Evolutionary conservation across 2,888 invertebrate species (phyloP), one percentile per base, ranked within the genome.

Genomic region (Oxycera nigricornis): DNA sequence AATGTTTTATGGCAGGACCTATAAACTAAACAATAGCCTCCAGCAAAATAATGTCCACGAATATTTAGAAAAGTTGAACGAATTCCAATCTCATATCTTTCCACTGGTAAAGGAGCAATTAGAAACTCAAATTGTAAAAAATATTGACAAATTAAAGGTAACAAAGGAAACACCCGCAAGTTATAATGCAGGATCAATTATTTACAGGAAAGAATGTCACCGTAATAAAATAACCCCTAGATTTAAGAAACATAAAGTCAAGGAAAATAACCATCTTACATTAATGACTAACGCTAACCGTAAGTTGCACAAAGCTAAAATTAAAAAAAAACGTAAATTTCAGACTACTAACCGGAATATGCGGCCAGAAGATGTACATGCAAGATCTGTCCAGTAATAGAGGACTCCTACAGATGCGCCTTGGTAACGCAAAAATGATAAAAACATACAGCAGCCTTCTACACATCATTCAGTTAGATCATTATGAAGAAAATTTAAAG

Each of bases 31-130:
- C 28, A 67, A 72, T 24, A 6, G n/a, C n/a, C n/a, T 41, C 41
- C 11, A 55, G 52, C 30, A 68, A 26, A 61, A 50, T n/a, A 46
- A 9, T 1, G 62, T 28, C 0, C 61, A 74, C 24, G 74, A 74
- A 24, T 74, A 74, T 39, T 30, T 68, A 28, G 0, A 74, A 1
- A 72, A 70, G 1, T 50, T 74, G 14, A 70, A 72, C 1, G 17
- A 22, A 24, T 74, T 72, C 26, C 46, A 61, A 22, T 30, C 24
- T 4, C 17, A 70, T 50, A n/a, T 74, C 1, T 72, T 41, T 1
- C 72, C 62, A 0, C 11, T 3, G 30, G 61, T 72, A 1, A 39
- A 59, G 28, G 0, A 59, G 2, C 7, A 20, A 14, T 46, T 73
- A 17, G 46, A 46, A 61, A 28, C 1, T 9, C 28, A 28, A 50